These are phyloP conservation scores for Drosophila buzzatii DNA, from an alignment of 2,888 invertebrate genomes.

Conservation along the genomic window DNA sequence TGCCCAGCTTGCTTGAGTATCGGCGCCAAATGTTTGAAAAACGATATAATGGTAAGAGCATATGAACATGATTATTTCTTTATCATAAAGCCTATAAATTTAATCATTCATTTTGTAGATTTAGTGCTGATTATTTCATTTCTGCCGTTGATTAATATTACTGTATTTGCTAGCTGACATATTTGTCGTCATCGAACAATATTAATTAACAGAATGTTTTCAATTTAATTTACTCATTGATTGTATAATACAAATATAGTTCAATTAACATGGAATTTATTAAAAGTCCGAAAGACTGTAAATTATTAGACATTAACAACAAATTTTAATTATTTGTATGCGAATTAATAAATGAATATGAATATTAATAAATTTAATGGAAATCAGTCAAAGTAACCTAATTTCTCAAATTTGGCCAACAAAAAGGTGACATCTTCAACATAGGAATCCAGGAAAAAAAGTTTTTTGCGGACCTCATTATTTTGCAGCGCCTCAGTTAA, in stretches of 20 bases:
- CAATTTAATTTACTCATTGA: neutral
- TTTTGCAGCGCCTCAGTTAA: slow-evolving; percentile 19
- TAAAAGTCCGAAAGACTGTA: too few relatives aligned
- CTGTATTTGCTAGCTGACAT: neutral
- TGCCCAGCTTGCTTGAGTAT: slow-evolving; percentile 55
- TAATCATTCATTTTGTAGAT: neutral
- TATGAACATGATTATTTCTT: neutral
- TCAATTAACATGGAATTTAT: too few relatives aligned
- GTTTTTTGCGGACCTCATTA: slow-evolving; percentile 16
- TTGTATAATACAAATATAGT: neutral
- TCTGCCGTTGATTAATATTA: slow-evolving; percentile 27
- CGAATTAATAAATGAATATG: too few relatives aligned
- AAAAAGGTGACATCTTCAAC: slow-evolving; percentile 34
- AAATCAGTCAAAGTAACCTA: slow-evolving; percentile 46
- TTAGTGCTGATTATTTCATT: slow-evolving; percentile 34
- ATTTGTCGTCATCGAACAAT: neutral
- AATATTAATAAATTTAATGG: neutral
- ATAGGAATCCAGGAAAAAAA: slow-evolving; percentile 23
- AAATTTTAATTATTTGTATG: neutral
- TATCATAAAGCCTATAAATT: neutral
- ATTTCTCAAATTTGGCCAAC: slow-evolving; percentile 31
- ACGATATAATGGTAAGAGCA: slow-evolving; percentile 47
- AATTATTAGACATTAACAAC: too few relatives aligned
- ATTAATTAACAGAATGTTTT: neutral
- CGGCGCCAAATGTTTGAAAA: slow-evolving; percentile 54